phyloP scores from a whole-genome alignment of 2,888 invertebrate species.

The Chrysotoxum bicinctum region DNA sequence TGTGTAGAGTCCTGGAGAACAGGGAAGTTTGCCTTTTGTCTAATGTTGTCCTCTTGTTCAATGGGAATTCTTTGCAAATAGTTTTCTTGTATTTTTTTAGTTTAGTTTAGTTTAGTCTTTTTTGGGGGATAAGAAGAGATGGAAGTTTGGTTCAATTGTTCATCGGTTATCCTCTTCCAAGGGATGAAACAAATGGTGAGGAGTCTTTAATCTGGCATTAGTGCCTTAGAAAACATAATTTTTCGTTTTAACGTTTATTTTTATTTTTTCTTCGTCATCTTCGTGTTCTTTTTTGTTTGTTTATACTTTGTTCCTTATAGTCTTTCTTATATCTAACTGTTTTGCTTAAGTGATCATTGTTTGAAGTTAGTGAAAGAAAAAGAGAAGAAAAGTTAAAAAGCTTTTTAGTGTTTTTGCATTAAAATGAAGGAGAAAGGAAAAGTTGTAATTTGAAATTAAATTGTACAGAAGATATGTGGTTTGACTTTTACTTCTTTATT shows the following conservation, averaged over 20 bases:
- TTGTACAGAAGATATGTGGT: conserved; percentile 40
- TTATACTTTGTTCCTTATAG: not conserved
- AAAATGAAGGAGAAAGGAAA: not conserved
- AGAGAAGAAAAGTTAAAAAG: conserved; percentile 56
- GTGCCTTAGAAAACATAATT: conserved; percentile 63
- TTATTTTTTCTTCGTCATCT: not conserved
- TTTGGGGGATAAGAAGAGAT: conserved; percentile 6
- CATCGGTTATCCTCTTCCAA: conserved; percentile 55
- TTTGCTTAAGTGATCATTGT: conserved; percentile 66
- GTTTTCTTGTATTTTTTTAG: conserved; percentile 21
- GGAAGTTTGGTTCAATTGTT: conserved; percentile 60
- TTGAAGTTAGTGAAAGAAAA: conserved; percentile 41
- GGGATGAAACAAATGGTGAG: conserved; percentile 48
- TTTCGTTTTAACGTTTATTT: conserved; percentile 20
- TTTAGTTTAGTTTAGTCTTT: not conserved
- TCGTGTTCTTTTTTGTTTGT: not conserved
- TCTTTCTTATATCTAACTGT: conserved; percentile 12
- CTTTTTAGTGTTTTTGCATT: conserved; percentile 59
- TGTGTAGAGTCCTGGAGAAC: not conserved
- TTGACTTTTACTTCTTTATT: conserved; percentile 12
- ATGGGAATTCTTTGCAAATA: conserved; percentile 64
- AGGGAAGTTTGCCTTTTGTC: conserved; percentile 48
- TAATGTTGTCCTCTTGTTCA: conserved; percentile 54
- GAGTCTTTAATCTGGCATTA: conserved; percentile 67
- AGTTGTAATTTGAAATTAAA: conserved; percentile 49